These are phyloP conservation scores for Penaeus japonicus DNA, from an alignment of 1,140 invertebrate species.

Conservation along the genomic window DNA sequence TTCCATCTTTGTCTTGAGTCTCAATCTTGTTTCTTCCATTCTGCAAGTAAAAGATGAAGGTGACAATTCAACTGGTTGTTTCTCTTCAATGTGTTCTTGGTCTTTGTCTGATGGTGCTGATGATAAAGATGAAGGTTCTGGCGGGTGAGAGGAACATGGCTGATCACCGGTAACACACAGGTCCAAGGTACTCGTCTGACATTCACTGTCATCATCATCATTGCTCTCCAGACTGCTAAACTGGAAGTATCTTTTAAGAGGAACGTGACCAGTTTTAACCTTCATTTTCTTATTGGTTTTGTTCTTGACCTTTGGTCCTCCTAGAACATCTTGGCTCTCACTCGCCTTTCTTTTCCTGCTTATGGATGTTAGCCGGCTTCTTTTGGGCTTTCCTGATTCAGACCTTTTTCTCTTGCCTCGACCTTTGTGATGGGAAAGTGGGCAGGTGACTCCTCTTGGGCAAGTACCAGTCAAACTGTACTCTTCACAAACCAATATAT, in stretches of 20 bases:
- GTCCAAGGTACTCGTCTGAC: too few relatives aligned
- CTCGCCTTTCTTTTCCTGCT: conserved; percentile 32
- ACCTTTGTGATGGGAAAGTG: conserved; percentile 40
- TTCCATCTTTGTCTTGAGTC: too few relatives aligned
- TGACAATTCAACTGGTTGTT: too few relatives aligned
- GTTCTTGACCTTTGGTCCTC: conserved; percentile 11
- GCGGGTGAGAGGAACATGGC: too few relatives aligned
- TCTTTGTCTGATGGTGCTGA: too few relatives aligned
- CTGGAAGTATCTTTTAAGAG: conserved; percentile 34
- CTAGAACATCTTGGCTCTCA: conserved; percentile 32
- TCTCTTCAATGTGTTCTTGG: too few relatives aligned
- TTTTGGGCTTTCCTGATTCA: background rate
- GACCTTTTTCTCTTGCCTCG: background rate
- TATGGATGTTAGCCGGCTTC: background rate
- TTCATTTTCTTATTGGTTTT: conserved; percentile 8
- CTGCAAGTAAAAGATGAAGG: too few relatives aligned
- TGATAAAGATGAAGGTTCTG: too few relatives aligned
- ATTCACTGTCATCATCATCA: background rate
- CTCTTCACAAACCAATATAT: conserved; percentile 53
- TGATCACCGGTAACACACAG: too few relatives aligned
- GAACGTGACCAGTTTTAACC: background rate
- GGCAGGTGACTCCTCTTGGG: conserved; percentile 45
- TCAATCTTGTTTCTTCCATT: too few relatives aligned
- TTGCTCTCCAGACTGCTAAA: background rate
- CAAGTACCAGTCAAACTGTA: conserved; percentile 43